Conservation (phyloP, 1,140 invertebrate species). For the Anagrus nilaparvatae region DNA sequence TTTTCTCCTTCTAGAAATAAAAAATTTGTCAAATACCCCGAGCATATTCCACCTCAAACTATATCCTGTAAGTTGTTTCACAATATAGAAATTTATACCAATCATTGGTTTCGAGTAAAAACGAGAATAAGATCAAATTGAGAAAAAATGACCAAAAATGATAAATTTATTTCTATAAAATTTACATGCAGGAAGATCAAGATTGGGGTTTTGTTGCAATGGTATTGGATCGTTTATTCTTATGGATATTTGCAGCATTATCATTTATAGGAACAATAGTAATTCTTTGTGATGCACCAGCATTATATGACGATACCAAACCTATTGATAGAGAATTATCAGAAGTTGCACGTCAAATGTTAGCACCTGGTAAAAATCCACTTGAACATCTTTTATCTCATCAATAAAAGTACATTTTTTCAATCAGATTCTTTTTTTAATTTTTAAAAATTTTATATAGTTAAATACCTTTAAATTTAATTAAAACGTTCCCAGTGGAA, state of each 20-base stretch:
- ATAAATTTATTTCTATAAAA: conserved; percentile 9
- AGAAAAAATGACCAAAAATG: neutral
- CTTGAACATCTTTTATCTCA: conserved; percentile 2
- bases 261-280: conserved; percentile 81
- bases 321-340: conserved; percentile 82
- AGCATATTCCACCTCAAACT: too few relatives aligned
- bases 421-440: too few relatives aligned
- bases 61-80: too few relatives aligned
- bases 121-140: too few relatives aligned
- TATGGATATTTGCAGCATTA: conserved; percentile 90
- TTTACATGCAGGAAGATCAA: conserved; percentile 70
- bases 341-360: conserved; percentile 70
- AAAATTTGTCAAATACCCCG: too few relatives aligned
- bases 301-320: conserved; percentile 79
- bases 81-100: too few relatives aligned
- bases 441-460: too few relatives aligned
- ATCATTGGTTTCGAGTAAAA: too few relatives aligned
- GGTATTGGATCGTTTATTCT: conserved; percentile 93
- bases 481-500: too few relatives aligned
- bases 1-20: too few relatives aligned
- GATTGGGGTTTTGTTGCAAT: conserved; percentile 99
- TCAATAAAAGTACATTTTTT: too few relatives aligned
- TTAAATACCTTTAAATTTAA: too few relatives aligned
- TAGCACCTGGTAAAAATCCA: conserved; percentile 41
- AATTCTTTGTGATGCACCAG: conserved; percentile 82